Evolutionary conservation across 2,797 vertebrate species (phyloP).

Genomic region (Huso huso): DNA sequence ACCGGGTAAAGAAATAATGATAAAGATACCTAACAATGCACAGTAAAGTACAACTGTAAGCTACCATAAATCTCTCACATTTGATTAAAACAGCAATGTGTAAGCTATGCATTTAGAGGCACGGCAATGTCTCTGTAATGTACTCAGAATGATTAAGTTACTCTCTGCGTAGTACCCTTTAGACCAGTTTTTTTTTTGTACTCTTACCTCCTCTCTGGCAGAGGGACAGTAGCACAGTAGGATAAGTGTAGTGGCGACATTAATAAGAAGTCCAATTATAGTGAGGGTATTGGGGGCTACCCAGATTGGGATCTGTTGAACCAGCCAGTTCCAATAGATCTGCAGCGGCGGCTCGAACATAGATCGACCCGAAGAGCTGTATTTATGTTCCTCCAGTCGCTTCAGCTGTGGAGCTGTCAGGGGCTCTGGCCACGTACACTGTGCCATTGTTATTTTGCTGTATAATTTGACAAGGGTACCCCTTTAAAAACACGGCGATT

Average conservation of each 20-base stretch:
- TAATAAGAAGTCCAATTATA: conserved; percentile 74
- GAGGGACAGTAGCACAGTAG: conserved; percentile 79
- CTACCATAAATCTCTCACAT: no score
- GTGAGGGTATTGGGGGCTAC: conserved; percentile 90
- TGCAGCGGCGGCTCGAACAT: conserved; percentile 84
- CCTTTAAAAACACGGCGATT: no score
- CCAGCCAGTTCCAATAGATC: conserved; percentile 87
- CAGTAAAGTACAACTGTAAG: no score
- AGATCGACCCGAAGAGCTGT: conserved; percentile 76
- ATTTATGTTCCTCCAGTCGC: conserved; percentile 87
- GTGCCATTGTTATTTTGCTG: conserved; percentile 42
- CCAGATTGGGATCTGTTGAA: conserved; percentile 74
- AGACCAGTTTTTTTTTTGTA: no score
- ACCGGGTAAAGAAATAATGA: no score
- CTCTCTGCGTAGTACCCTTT: no score
- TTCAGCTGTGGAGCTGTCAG: conserved; percentile 77
- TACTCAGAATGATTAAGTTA: no score
- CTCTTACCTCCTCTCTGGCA: conserved; percentile 82
- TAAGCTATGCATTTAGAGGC: no score
- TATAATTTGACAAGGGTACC: no score
- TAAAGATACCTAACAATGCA: no score
- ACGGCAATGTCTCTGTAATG: no score
- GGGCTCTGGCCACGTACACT: conserved; percentile 62
- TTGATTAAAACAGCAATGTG: no score
- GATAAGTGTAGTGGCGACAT: conserved; percentile 70